Evolutionary conservation across 1,140 invertebrate species (phyloP).

Genomic region (Drosophila guanche): DNA sequence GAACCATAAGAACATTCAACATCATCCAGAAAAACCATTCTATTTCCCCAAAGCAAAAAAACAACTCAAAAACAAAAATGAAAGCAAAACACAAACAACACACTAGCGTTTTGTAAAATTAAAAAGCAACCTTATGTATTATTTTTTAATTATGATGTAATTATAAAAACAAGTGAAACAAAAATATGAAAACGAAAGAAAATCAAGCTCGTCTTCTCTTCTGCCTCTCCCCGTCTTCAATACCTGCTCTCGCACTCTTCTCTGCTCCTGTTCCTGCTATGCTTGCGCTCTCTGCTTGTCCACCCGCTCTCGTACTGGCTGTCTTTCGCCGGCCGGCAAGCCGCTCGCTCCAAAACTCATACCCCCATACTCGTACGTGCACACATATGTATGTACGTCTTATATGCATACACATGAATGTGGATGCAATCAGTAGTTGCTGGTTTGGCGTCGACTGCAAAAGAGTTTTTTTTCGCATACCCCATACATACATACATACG

Average conservation of each 20-base stretch:
- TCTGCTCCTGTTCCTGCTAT: conserved; percentile 15
- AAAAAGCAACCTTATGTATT: conserved; percentile 77
- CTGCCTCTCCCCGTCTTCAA: conserved; percentile 1
- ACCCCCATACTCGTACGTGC: conserved; percentile 7
- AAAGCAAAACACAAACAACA: conserved; percentile 65
- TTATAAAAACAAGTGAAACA: conserved; percentile 79
- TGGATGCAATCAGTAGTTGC: too few relatives aligned
- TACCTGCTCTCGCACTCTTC: conserved; percentile 4
- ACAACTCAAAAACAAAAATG: conserved; percentile 32
- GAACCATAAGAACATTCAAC: conserved; percentile 36
- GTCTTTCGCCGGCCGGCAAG: conserved; percentile 64
- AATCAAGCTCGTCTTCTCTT: conserved; percentile 67
- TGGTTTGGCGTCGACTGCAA: too few relatives aligned
- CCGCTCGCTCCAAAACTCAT: conserved; percentile 11
- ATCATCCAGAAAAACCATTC: conserved; percentile 38
- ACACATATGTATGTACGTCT: conserved; percentile 15
- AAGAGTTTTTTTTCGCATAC: too few relatives aligned
- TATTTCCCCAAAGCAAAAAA: conserved; percentile 58
- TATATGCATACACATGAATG: conserved; percentile 12
- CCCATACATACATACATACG: conserved; percentile 24
- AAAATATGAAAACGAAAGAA: conserved; percentile 79
- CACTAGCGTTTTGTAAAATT: conserved; percentile 74
- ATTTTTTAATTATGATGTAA: conserved; percentile 82
- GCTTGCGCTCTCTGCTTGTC: conserved; percentile 8
- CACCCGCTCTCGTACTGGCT: conserved; percentile 8